Conservation (phyloP, 1,140 invertebrate genomes). For the Neodiprion fabricii region DNA sequence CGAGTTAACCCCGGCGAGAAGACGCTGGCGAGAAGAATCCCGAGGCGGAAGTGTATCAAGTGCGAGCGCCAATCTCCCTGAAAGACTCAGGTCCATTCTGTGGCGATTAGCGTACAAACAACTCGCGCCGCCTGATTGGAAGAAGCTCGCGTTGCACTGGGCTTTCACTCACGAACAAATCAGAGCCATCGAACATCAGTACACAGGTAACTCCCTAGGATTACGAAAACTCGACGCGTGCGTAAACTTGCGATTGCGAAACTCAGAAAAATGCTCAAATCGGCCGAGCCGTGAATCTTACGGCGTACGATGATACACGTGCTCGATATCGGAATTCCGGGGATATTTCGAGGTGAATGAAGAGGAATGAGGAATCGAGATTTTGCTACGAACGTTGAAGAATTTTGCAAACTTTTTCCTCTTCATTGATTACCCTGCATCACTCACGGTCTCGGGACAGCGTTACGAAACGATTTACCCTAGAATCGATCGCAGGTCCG, state of each 20-base stretch:
- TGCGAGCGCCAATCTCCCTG: slow-evolving; percentile 41
- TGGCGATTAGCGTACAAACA: slow-evolving; percentile 76
- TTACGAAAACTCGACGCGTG: background rate
- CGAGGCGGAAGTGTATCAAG: slow-evolving; percentile 42
- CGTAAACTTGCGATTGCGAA: background rate
- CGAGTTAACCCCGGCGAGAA: slow-evolving; percentile 43
- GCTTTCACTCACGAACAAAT: slow-evolving; percentile 77
- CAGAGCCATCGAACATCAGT: slow-evolving; percentile 77
- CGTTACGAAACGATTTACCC: slow-evolving; percentile 50
- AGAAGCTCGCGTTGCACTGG: slow-evolving; percentile 73
- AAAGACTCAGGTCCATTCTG: slow-evolving; percentile 64
- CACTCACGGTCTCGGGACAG: slow-evolving; percentile 31
- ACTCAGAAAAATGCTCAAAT: background rate
- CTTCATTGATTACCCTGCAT: background rate
- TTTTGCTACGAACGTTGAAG: too few relatives aligned
- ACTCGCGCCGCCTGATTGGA: slow-evolving; percentile 73
- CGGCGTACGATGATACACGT: too few relatives aligned
- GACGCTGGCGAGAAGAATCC: slow-evolving; percentile 44
- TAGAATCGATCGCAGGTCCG: slow-evolving; percentile 63
- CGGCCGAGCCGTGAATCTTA: too few relatives aligned
- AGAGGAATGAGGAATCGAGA: too few relatives aligned
- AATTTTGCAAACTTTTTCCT: too few relatives aligned
- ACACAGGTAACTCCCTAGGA: slow-evolving; percentile 67
- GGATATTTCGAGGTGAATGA: too few relatives aligned
- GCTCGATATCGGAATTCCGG: too few relatives aligned